Percentiles rank a stretch among this genome's conserved stretches.
These are phyloP conservation scores for Drosophila biarmipes DNA, from an alignment of 1,140 invertebrate genomes.

Conservation along the genomic window DNA sequence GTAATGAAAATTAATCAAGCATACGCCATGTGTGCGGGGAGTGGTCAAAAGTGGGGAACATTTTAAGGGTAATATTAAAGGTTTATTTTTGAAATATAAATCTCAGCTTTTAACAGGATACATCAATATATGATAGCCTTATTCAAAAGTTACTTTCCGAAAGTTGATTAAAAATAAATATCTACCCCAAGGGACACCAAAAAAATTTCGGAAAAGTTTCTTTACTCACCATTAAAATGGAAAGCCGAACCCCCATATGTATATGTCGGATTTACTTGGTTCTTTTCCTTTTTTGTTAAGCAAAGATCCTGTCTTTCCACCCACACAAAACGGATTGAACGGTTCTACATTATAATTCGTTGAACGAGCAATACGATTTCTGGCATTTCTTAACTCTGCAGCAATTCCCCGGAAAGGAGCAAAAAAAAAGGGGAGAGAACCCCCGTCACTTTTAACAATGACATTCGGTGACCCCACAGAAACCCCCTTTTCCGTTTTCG, in stretches of 20 bases:
- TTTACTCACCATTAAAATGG: slow-evolving; percentile 31
- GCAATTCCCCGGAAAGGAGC: slow-evolving; percentile 6
- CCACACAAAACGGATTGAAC: slow-evolving; percentile 68
- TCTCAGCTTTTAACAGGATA: no score
- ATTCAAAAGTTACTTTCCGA: neutral
- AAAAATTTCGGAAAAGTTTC: slow-evolving; percentile 17
- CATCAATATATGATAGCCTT: neutral
- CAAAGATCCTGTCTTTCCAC: slow-evolving; percentile 15
- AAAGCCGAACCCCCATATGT: slow-evolving; percentile 2
- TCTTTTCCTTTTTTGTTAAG: slow-evolving; percentile 7
- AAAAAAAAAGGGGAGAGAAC: slow-evolving; percentile 15
- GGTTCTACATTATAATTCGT: slow-evolving; percentile 71
- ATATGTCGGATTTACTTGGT: slow-evolving; percentile 6
- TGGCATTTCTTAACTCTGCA: slow-evolving; percentile 47
- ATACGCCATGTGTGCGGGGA: slow-evolving; percentile 35
- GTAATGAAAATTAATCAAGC: slow-evolving; percentile 44
- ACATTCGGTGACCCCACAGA: slow-evolving; percentile 37
- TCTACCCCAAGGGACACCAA: neutral
- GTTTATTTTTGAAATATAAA: no score
- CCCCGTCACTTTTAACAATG: slow-evolving; percentile 64
- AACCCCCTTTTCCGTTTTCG: neutral
- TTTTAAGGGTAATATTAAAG: neutral
- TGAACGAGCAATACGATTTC: slow-evolving; percentile 63
- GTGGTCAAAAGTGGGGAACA: slow-evolving; percentile 3
- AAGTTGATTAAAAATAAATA: neutral